Conservation (phyloP, 1,140 invertebrate genomes). For the Aphelenchoides fujianensis region DNA sequence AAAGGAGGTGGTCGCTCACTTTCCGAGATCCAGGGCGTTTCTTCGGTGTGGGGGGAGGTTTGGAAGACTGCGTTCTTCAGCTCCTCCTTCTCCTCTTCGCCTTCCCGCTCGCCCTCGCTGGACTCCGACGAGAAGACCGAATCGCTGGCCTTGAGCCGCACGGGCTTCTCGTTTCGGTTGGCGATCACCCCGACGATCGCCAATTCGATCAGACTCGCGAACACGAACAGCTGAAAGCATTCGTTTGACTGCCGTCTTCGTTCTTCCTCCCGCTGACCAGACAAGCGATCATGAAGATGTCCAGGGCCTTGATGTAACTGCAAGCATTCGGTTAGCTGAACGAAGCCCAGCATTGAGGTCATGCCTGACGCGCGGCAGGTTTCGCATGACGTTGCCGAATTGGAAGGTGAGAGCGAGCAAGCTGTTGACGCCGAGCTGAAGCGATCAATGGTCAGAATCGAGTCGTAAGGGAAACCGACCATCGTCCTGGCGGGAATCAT, state of each 20-base stretch:
- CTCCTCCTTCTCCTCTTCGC: slow-evolving; percentile 4
- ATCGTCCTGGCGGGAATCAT: slow-evolving; percentile 53
- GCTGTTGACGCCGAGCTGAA: slow-evolving; percentile 14
- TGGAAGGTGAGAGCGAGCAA: slow-evolving; percentile 52
- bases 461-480: no score
- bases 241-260: no score
- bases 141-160: neutral
- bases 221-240: no score
- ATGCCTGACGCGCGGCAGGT: slow-evolving; percentile 41
- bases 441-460: no score
- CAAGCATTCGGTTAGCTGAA: no score
- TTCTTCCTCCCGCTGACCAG: no score
- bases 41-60: neutral
- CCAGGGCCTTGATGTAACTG: slow-evolving; percentile 34
- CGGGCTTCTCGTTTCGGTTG: slow-evolving; percentile 28
- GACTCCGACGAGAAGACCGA: slow-evolving; percentile 20
- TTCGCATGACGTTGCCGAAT: slow-evolving; percentile 57
- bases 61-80: slow-evolving; percentile 25
- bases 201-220: slow-evolving; percentile 50
- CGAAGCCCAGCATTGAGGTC: neutral
- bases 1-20: neutral
- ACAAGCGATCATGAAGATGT: slow-evolving; percentile 54
- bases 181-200: slow-evolving; percentile 46
- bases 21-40: neutral
- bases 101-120: slow-evolving; percentile 17